phyloP scores from a whole-genome alignment of 2,797 vertebrate species.

The Protonibea diacanthus region DNA sequence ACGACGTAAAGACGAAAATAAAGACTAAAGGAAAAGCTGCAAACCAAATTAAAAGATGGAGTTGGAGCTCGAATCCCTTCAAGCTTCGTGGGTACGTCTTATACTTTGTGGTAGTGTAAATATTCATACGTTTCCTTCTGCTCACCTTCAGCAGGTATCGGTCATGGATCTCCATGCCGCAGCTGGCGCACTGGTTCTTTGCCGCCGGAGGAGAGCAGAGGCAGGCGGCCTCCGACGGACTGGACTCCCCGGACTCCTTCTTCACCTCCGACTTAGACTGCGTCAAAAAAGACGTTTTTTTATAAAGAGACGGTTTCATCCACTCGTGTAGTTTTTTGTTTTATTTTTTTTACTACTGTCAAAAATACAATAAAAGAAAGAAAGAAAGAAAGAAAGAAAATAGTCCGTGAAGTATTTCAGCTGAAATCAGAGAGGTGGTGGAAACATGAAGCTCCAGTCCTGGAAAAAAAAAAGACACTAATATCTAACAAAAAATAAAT shows the following conservation, averaged over 20 bases:
- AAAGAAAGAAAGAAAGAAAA: not conserved
- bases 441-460: conserved; percentile 7
- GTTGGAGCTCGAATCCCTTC: not conserved
- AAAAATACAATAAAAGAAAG: too few species aligned
- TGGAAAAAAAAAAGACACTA: not conserved
- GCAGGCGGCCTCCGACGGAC: conserved; percentile 91
- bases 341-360: too few species aligned
- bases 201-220: conserved; percentile 91
- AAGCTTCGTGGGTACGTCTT: accelerated
- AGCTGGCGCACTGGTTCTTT: conserved; percentile 96
- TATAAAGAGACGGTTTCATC: not conserved
- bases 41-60: not conserved
- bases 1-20: not conserved
- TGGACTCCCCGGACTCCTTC: conserved; percentile 88
- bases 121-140: accelerated
- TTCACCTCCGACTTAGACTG: conserved; percentile 95
- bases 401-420: not conserved
- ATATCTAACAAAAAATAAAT: too few species aligned
- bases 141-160: conserved; percentile 94
- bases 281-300: not conserved
- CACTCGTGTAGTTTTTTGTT: not conserved
- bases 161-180: conserved; percentile 94
- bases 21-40: not conserved
- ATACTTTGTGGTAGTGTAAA: not conserved
- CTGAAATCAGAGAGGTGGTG: not conserved